Evolutionary conservation across 2,797 vertebrate genomes (phyloP).

Genomic region (Furcifer pardalis): DNA sequence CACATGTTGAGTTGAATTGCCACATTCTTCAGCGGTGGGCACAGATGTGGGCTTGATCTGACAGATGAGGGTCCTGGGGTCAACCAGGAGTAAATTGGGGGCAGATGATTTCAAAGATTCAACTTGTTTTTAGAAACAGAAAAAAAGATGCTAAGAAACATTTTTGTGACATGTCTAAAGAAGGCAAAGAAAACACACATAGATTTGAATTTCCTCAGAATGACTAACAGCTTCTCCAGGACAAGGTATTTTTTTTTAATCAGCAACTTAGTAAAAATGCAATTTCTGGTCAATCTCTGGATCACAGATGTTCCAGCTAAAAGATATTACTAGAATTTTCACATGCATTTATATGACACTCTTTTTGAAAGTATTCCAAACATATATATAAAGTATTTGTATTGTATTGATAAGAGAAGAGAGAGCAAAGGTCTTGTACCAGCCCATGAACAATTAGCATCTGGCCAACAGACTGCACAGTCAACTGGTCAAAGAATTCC

Average conservation of each 20-base stretch:
- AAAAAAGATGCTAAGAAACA: slow-evolving; percentile 63
- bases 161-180: slow-evolving; percentile 73
- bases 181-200: slow-evolving; percentile 56
- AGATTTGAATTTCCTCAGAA: slow-evolving; percentile 60
- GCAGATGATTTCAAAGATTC: slow-evolving; percentile 87
- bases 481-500: neutral
- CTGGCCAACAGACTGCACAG: neutral
- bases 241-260: slow-evolving; percentile 37
- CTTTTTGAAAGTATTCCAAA: neutral
- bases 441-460: neutral
- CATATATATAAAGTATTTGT: neutral
- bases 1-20: slow-evolving; percentile 74
- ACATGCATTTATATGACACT: neutral
- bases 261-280: slow-evolving; percentile 44
- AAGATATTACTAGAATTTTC: slow-evolving; percentile 8
- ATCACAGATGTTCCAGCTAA: slow-evolving; percentile 53
- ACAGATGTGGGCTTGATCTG: slow-evolving; percentile 81
- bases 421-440: neutral
- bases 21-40: slow-evolving; percentile 79
- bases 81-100: slow-evolving; percentile 93
- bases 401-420: neutral
- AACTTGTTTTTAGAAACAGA: slow-evolving; percentile 81
- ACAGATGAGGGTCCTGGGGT: slow-evolving; percentile 89
- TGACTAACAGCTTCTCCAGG: slow-evolving; percentile 53
- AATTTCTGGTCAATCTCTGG: slow-evolving; percentile 45